Evolutionary conservation across 2,797 vertebrate genomes (phyloP).

Genomic region (Pseudomugil gertrudae): DNA sequence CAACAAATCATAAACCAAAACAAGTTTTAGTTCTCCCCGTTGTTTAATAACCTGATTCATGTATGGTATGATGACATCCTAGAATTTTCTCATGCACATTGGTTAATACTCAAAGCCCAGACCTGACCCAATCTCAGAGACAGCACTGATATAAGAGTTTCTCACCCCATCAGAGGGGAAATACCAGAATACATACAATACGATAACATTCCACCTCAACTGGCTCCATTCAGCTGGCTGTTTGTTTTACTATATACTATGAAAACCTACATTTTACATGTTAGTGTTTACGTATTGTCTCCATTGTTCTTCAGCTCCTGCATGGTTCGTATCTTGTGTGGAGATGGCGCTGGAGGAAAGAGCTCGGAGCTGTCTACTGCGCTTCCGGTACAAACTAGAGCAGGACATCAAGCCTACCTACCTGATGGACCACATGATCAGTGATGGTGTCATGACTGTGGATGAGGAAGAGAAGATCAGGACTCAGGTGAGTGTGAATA

Average conservation of each 20-base stretch:
- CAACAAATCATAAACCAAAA: neutral
- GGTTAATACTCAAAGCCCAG: too few relatives aligned
- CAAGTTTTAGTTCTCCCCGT: too few relatives aligned
- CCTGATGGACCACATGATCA: conserved; percentile 95
- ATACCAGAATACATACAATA: neutral
- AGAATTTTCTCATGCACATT: neutral
- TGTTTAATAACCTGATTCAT: too few relatives aligned
- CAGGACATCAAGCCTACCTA: conserved; percentile 91
- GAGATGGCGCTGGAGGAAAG: conserved; percentile 86
- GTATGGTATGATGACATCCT: neutral
- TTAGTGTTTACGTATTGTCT: neutral
- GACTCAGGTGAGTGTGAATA: conserved; percentile 79
- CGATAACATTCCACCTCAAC: neutral
- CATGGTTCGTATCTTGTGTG: conserved; percentile 64
- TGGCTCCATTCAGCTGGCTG: neutral
- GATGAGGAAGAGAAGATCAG: conserved; percentile 89
- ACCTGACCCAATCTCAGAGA: too few relatives aligned
- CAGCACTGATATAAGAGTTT: too few relatives aligned
- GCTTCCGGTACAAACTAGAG: conserved; percentile 84
- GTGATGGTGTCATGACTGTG: conserved; percentile 84
- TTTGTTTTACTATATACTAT: neutral
- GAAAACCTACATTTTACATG: neutral
- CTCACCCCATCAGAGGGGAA: too few relatives aligned
- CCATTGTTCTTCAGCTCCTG: conserved; percentile 22
- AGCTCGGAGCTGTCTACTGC: conserved; percentile 88